Percentiles rank a stretch among this genome's conserved stretches.
These are phyloP conservation scores for Ariopsis seemanni DNA, from an alignment of 2,113 vertebrate genomes.

Conservation along the genomic window DNA sequence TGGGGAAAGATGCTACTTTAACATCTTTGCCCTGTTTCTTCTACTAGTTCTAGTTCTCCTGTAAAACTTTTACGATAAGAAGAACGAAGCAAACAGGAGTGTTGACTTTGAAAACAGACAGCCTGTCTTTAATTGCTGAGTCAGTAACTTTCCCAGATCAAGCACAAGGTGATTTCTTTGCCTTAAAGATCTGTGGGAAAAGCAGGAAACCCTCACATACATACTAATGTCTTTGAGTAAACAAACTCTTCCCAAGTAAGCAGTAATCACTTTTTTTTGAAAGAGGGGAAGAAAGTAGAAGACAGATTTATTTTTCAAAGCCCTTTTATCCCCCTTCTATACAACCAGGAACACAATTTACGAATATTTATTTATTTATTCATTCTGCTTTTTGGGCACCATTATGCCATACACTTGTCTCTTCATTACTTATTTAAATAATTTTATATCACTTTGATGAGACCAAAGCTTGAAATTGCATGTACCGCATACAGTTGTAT, in stretches of 20 bases:
- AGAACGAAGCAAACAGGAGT: conserved; percentile 39
- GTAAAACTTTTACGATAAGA: conserved; percentile 42
- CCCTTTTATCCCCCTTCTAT: conserved; percentile 11
- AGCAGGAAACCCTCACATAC: conserved; percentile 27
- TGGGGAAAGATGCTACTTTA: conserved; percentile 3
- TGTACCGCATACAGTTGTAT: conserved; percentile 73
- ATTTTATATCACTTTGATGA: conserved; percentile 77
- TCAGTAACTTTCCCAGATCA: conserved; percentile 50
- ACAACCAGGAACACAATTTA: conserved; percentile 54
- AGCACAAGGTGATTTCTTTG: conserved; percentile 53
- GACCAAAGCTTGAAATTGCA: conserved; percentile 71
- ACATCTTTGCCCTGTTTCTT: conserved; percentile 12
- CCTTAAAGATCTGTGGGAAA: conserved; percentile 47
- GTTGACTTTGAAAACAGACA: conserved; percentile 49
- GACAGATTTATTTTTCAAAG: conserved; percentile 17
- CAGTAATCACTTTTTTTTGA: conserved; percentile 31
- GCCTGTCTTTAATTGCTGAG: conserved; percentile 41
- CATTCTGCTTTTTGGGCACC: conserved; percentile 45
- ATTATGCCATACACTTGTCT: conserved; percentile 63
- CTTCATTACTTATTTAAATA: conserved; percentile 73
- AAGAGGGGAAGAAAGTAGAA: conserved; percentile 37
- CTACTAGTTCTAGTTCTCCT: neutral
- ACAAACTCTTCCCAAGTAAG: conserved; percentile 33
- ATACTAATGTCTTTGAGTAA: conserved; percentile 52
- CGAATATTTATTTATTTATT: neutral